Evolutionary conservation across 2,113 vertebrate species (phyloP).

Genomic region (Tachysurus fulvidraco): DNA sequence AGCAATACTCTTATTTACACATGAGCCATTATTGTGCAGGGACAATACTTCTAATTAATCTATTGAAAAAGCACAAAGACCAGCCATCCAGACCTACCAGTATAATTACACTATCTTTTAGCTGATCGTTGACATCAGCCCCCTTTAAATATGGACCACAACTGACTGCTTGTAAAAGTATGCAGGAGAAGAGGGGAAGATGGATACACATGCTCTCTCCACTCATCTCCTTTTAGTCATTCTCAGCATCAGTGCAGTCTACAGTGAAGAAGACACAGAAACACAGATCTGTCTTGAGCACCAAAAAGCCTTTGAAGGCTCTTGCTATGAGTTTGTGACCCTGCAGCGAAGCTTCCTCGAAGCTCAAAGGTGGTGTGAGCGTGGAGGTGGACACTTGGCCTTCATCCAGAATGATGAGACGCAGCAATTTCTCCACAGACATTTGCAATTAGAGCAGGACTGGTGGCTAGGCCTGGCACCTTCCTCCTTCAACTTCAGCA

Average conservation of each 20-base stretch:
- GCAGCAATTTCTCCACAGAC: constrained; percentile 83
- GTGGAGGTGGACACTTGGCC: constrained; percentile 83
- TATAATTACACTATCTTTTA: constrained; percentile 34
- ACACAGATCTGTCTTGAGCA: constrained; percentile 71
- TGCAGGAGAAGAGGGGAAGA: constrained; percentile 50
- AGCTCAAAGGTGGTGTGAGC: constrained; percentile 90
- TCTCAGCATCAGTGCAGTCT: constrained; percentile 46
- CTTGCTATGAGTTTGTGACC: constrained; percentile 86
- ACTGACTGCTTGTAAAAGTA: constrained; percentile 46
- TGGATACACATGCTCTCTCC: constrained; percentile 49
- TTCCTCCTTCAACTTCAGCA: constrained; percentile 72
- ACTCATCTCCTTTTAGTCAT: constrained; percentile 58
- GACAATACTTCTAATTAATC: constrained; percentile 46
- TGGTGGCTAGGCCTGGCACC: constrained; percentile 90
- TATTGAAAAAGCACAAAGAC: constrained; percentile 61
- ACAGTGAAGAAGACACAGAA: constrained; percentile 59
- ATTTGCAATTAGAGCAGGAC: constrained; percentile 77
- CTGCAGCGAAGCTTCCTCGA: constrained; percentile 71
- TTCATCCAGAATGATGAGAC: constrained; percentile 85
- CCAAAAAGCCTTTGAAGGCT: constrained; percentile 80
- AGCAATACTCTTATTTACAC: constrained; percentile 55
- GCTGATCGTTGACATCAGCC: constrained; percentile 47
- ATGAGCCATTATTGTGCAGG: constrained; percentile 51
- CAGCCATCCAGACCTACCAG: constrained; percentile 39
- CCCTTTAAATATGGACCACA: constrained; percentile 57